Percentiles rank a stretch among this genome's conserved stretches.
phyloP scores from a whole-genome alignment of 2,113 vertebrate species.

The Polyodon spathula region DNA sequence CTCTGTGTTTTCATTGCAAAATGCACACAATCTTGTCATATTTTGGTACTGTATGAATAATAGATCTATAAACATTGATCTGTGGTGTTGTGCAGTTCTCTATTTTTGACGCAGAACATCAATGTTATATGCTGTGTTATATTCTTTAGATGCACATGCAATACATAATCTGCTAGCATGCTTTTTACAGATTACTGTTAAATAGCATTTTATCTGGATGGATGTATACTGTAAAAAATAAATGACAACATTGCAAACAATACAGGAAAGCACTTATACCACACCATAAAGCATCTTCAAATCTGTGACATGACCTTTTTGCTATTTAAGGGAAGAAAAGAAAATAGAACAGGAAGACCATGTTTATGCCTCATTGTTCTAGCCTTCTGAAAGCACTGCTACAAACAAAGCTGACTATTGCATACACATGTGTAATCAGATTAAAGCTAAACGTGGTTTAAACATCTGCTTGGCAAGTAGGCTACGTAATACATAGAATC shows the following conservation, averaged over 20 bases:
- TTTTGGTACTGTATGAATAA: slow-evolving; percentile 14
- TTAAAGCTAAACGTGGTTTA: background rate
- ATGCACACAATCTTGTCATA: slow-evolving; percentile 1
- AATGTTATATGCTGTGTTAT: background rate
- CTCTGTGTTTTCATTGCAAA: slow-evolving; percentile 9
- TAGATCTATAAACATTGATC: slow-evolving; percentile 13
- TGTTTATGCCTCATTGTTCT: no score
- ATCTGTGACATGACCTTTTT: no score
- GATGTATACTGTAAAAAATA: no score
- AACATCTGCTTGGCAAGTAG: background rate
- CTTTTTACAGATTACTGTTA: no score
- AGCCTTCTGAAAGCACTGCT: no score
- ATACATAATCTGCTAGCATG: background rate
- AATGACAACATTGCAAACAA: no score
- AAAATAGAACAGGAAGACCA: no score
- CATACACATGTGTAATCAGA: background rate
- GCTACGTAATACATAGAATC: background rate
- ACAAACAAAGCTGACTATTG: no score
- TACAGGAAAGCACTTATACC: no score
- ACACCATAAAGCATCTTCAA: no score
- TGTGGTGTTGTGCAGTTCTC: background rate
- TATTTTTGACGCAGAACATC: slow-evolving; percentile 4
- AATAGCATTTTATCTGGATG: no score
- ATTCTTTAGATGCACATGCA: background rate
- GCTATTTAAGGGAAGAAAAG: no score